Evolutionary conservation across 2,113 vertebrate genomes (phyloP).

Genomic region (Zeus faber): DNA sequence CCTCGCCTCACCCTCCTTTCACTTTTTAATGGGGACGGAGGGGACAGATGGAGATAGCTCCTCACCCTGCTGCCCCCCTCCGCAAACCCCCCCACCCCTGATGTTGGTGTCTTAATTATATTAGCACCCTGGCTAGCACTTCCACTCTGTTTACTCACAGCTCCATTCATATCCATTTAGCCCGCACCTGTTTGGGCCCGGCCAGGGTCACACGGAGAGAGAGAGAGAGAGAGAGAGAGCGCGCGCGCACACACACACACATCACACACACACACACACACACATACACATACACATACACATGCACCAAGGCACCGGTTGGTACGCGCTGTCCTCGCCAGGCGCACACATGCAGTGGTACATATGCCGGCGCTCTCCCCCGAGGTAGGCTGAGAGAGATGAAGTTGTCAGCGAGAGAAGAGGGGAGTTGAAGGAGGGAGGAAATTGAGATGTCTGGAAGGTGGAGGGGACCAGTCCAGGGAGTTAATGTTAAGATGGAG

Average conservation of each 20-base stretch:
- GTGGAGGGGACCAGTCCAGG: not conserved
- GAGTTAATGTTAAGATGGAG: not conserved
- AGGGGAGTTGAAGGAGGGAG: slow-evolving; percentile 22
- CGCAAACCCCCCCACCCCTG: slow-evolving; percentile 63
- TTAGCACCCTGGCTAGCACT: slow-evolving; percentile 91
- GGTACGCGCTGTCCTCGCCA: slow-evolving; percentile 1
- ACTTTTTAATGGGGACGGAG: slow-evolving; percentile 66
- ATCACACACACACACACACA: too few species aligned
- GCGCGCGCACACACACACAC: slow-evolving; percentile 10
- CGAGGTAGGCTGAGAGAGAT: slow-evolving; percentile 32
- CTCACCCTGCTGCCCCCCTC: slow-evolving; percentile 78
- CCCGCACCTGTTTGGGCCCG: slow-evolving; percentile 96
- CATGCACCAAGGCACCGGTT: not conserved
- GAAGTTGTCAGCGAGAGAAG: slow-evolving; percentile 52
- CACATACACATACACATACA: slow-evolving; percentile 51
- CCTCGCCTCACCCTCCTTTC: slow-evolving; percentile 28
- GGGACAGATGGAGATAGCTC: slow-evolving; percentile 91
- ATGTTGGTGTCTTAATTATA: slow-evolving; percentile 99
- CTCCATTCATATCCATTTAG: slow-evolving; percentile 99
- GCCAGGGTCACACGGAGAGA: slow-evolving; percentile 85
- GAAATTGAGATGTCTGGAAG: slow-evolving; percentile 36
- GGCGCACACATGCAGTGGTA: slow-evolving; percentile 8
- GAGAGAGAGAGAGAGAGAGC: slow-evolving; percentile 80
- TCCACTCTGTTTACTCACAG: slow-evolving; percentile 94
- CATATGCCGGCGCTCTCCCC: slow-evolving; percentile 58